These are phyloP conservation scores for Bibio marci DNA, from an alignment of 2,888 invertebrate genomes.

Conservation along the genomic window DNA sequence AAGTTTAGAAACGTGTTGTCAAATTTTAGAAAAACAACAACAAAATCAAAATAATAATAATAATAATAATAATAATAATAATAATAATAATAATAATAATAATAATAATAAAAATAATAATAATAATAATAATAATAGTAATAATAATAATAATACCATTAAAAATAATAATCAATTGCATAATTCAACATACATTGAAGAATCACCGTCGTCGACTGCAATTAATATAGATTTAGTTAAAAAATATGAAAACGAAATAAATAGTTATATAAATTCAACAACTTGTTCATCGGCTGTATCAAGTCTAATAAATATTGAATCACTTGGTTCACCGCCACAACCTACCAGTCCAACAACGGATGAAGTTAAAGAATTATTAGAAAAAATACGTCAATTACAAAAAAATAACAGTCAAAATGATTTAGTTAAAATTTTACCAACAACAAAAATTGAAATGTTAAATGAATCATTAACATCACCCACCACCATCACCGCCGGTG, in stretches of 20 bases:
- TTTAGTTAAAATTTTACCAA: slow-evolving; percentile 21
- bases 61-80: background rate
- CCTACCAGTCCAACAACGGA: slow-evolving; percentile 60
- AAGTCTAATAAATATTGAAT: slow-evolving; percentile 46
- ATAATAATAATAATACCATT: background rate
- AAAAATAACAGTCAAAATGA: slow-evolving; percentile 26
- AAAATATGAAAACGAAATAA: slow-evolving; percentile 18
- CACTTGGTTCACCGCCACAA: slow-evolving; percentile 58
- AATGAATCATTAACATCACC: slow-evolving; percentile 12
- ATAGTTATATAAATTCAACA: slow-evolving; percentile 30
- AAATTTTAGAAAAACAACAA: slow-evolving; percentile 20
- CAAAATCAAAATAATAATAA: slow-evolving; percentile 14
- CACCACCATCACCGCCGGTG: slow-evolving; percentile 17
- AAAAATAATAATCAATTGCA: background rate
- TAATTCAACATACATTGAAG: slow-evolving; percentile 8
- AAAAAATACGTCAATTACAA: slow-evolving; percentile 51
- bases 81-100: slow-evolving; percentile 7
- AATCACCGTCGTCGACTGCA: slow-evolving; percentile 9
- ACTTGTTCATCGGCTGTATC: slow-evolving; percentile 51
- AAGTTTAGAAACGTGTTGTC: slow-evolving; percentile 26
- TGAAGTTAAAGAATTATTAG: slow-evolving; percentile 55
- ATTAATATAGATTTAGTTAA: slow-evolving; percentile 16
- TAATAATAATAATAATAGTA: background rate
- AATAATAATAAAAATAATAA: slow-evolving; percentile 11
- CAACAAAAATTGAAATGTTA: slow-evolving; percentile 30